Evolutionary conservation across 2,888 invertebrate genomes (phyloP), one percentile per base, ranked within the genome.

Genomic region (Morpho achilles): DNA sequence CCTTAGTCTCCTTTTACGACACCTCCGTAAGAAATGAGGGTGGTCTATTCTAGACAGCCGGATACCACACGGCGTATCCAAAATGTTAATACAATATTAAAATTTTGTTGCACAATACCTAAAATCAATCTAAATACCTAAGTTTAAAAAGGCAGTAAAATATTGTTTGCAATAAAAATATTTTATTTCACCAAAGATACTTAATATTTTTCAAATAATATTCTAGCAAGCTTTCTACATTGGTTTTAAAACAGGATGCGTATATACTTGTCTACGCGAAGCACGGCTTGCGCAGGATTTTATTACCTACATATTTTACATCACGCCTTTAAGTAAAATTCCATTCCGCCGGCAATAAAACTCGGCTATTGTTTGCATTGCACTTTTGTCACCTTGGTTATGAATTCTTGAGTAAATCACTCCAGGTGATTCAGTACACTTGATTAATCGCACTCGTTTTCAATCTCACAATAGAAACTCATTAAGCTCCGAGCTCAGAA

Each of bases 301-400:
- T 66, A 67, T 66, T 66, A 62, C 60, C 53, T 32, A 61, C 61
- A 61, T 63, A 65, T 63, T 61, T 67, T 63, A 67, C 62, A 59
- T 67, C 56, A 53, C 50, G 48, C 55, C 58, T 32, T 32, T 56
- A 53, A 58, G 64, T 62, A 62, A 60, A 58, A 62, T 63, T 63
- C 62, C 64, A 64, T 55, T 53, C 53, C 55, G 52, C 23, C 48
- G 50, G 59, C 51, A 60, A 66, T 67, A 66, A 64, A 67, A 64
- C 45, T 7, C 39, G 43, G 40, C 53, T 53, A 59, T 56, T 56
- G 52, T 56, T 52, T 41, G 47, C 40, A 41, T 8, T 41, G 50
- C 23, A 46, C 32, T 53, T 53, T 44, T 58, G 61, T 50, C 59
- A 50, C 59, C 53, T 54, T n/a, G 32, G 40, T 42, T 16, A 46